Evolutionary conservation across 2,888 invertebrate species (phyloP).

Genomic region (Erynnis tages): DNA sequence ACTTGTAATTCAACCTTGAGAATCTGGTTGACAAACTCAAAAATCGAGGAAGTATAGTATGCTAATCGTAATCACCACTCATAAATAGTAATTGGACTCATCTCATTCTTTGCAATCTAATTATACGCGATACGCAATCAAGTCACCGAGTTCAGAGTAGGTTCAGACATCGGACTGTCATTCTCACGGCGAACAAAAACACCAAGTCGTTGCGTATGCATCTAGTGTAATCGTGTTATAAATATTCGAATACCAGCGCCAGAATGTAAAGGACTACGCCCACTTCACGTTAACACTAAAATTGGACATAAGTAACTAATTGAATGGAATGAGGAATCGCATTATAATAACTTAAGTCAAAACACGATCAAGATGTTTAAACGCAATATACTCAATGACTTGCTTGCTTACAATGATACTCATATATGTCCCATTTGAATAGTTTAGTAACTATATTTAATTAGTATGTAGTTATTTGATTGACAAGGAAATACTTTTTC

Average conservation of each 20-base stretch:
- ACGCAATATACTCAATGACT: too few relatives aligned
- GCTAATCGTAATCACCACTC: neutral
- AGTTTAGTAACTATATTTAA: too few relatives aligned
- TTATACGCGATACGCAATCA: conserved; percentile 12
- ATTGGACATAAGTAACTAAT: neutral
- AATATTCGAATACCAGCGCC: conserved; percentile 7
- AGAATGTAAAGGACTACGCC: neutral
- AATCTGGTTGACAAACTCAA: conserved; percentile 9
- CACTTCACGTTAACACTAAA: neutral
- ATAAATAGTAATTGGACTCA: conserved; percentile 3
- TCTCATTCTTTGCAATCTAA: neutral
- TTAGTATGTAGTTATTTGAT: too few relatives aligned
- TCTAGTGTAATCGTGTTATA: conserved; percentile 3
- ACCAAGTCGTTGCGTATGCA: conserved; percentile 2
- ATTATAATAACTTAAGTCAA: too few relatives aligned
- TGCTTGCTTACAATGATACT: too few relatives aligned
- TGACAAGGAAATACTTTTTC: too few relatives aligned
- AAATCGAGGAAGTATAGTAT: conserved; percentile 7
- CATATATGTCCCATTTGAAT: too few relatives aligned
- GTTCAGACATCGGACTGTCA: too few relatives aligned
- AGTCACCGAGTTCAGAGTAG: conserved; percentile 2
- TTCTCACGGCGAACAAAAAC: conserved; percentile 10
- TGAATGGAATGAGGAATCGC: too few relatives aligned
- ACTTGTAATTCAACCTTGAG: too few relatives aligned
- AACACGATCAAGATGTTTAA: too few relatives aligned